Evolutionary conservation across 2,113 vertebrate species (phyloP), one percentile per base, ranked within the genome.

Genomic region (Boulengeromyrus knoepffleri): DNA sequence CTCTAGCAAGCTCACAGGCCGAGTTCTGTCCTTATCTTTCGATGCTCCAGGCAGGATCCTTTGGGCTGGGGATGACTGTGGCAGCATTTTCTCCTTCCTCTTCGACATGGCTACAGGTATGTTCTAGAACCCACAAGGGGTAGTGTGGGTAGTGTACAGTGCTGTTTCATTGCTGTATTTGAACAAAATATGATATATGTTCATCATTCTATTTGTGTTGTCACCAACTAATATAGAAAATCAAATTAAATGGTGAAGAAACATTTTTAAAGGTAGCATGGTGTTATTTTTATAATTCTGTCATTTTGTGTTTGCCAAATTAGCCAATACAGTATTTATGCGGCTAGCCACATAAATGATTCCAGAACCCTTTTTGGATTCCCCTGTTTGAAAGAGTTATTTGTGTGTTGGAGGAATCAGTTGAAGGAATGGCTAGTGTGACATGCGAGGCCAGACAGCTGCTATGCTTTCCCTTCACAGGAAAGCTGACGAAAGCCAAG

Each of bases 41-140:
- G 98, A 98, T 77, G 96, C 97, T 2, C 97, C 98, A 0, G 98
- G 98, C 84, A 96, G 95, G 62, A 97, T 99, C 91, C 96, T 99
- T 2, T 99, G 98, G 98, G 98, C 98, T 0, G 98, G 98, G 0
- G 98, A 99, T 17, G 98, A 99, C 93, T 94, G 96, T 0, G 98
- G 98, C 49, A 98, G 97, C 90, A 96, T 99, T 90, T 98, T 97
- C 92, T 98, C 98, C 49, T 99, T 99, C 95, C 96, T 99, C 77
- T 99, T 99, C 5, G 97, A 99, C 94, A 98, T 98, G 95, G 97
- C 97, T 88, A 99, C 97, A 91, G 98, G 97, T 98, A 95, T 15
- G 91, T 4, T 80, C 5, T 3, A 24, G 12, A 52, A 56, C 53
- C 85, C n/a, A 5, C 42, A 31, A 3, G 15, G 46, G 8, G 36